These are phyloP conservation scores for Euborellia annulipes DNA, from an alignment of 1,140 invertebrate species.

Conservation along the genomic window DNA sequence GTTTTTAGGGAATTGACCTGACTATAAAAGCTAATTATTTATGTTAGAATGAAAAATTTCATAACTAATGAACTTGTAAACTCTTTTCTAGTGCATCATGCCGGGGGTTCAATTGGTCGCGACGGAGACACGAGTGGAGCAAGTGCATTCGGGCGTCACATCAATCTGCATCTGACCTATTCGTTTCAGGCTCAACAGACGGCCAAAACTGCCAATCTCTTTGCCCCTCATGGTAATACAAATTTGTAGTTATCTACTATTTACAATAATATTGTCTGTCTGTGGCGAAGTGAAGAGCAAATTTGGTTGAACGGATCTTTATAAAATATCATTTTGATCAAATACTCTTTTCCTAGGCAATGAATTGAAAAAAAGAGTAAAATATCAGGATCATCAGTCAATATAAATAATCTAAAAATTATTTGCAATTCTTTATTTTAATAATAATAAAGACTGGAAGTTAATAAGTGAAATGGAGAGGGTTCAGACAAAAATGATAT, in stretches of 20 bases:
- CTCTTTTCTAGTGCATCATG: constrained; percentile 8
- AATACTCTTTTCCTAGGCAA: background rate
- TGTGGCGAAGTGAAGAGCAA: background rate
- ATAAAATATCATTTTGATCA: background rate
- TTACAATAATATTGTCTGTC: background rate
- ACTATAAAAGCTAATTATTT: background rate
- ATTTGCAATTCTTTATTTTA: too few relatives aligned
- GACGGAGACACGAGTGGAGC: constrained; percentile 7
- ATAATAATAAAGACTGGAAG: too few relatives aligned
- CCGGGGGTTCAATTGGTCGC: constrained; percentile 3
- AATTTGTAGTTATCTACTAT: background rate
- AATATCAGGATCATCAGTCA: background rate
- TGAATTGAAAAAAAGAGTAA: background rate
- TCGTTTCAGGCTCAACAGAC: constrained; percentile 58
- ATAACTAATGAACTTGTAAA: background rate
- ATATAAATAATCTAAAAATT: too few relatives aligned
- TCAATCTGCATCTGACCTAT: constrained; percentile 67
- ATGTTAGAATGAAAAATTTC: background rate
- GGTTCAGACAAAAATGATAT: too few relatives aligned
- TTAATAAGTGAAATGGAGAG: too few relatives aligned
- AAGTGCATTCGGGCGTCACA: constrained; percentile 48
- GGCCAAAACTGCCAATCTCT: constrained; percentile 18
- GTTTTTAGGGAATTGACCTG: background rate
- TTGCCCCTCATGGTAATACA: constrained; percentile 4
- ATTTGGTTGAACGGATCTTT: background rate